phyloP scores from a whole-genome alignment of 1,140 invertebrate genomes.

The Ladona fulva region DNA sequence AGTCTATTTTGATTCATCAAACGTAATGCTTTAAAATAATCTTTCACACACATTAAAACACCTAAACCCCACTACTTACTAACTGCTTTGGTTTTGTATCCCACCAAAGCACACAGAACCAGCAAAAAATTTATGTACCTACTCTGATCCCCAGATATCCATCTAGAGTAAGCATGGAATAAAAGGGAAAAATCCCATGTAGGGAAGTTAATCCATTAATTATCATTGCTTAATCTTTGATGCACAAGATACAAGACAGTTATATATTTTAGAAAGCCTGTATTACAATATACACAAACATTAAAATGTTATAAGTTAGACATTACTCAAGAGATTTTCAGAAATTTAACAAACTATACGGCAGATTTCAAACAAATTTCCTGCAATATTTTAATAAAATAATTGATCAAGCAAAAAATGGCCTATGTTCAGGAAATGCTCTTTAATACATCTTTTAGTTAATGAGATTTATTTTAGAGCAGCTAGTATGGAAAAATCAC shows the following conservation, averaged over 20 bases:
- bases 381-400: no score
- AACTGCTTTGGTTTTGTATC: neutral
- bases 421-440: no score
- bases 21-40: constrained; percentile 16
- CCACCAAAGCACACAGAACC: constrained; percentile 2
- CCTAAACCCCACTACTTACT: neutral
- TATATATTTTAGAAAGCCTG: neutral
- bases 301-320: no score
- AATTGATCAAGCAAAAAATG: no score
- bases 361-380: no score
- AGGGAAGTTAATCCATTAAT: neutral
- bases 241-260: neutral
- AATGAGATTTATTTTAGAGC: no score
- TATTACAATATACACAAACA: no score
- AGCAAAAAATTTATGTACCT: constrained; percentile 35
- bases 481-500: no score
- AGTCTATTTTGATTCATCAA: no score
- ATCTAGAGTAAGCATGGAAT: constrained; percentile 20
- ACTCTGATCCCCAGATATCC: constrained; percentile 39
- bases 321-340: no score
- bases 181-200: neutral
- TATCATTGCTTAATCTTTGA: neutral
- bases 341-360: no score
- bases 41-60: constrained; percentile 14
- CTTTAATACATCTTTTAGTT: no score